These are phyloP conservation scores for Dolichotis patagonum DNA, from an alignment of 2,113 vertebrate genomes.

Conservation along the genomic window DNA sequence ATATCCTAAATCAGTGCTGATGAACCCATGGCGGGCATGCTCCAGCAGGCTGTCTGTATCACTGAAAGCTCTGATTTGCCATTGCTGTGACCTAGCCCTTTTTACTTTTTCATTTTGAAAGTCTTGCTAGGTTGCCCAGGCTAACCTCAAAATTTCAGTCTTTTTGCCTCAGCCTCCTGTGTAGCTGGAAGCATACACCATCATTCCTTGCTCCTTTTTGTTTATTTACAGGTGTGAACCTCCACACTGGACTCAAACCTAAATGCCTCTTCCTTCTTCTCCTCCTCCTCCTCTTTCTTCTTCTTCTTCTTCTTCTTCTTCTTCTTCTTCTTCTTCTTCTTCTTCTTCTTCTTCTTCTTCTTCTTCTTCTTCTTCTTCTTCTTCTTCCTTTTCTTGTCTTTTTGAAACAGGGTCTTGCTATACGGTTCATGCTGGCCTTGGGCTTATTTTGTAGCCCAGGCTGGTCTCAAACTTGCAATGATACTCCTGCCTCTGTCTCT, in stretches of 20 bases:
- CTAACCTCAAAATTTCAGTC: not conserved
- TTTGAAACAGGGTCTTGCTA: too few species aligned
- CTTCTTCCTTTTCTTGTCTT: too few species aligned
- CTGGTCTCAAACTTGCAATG: too few species aligned
- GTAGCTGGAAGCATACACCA: not conserved
- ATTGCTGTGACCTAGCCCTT: not conserved
- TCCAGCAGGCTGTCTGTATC: not conserved
- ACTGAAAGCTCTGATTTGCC: not conserved
- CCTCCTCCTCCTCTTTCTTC: too few species aligned
- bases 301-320: not conserved
- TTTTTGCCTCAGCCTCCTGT: not conserved
- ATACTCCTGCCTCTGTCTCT: too few species aligned
- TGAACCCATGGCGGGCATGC: fast-evolving
- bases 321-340: too few species aligned
- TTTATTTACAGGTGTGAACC: not conserved
- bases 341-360: not conserved
- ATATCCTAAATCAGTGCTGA: not conserved
- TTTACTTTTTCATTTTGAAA: not conserved
- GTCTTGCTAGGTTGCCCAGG: not conserved
- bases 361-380: not conserved
- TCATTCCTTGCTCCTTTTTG: not conserved
- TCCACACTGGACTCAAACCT: too few species aligned
- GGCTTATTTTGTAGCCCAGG: too few species aligned
- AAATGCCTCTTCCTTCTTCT: not conserved
- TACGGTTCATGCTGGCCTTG: too few species aligned